These are phyloP conservation scores for Drosophila nebulosa DNA, from an alignment of 1,140 invertebrate genomes.

Conservation along the genomic window DNA sequence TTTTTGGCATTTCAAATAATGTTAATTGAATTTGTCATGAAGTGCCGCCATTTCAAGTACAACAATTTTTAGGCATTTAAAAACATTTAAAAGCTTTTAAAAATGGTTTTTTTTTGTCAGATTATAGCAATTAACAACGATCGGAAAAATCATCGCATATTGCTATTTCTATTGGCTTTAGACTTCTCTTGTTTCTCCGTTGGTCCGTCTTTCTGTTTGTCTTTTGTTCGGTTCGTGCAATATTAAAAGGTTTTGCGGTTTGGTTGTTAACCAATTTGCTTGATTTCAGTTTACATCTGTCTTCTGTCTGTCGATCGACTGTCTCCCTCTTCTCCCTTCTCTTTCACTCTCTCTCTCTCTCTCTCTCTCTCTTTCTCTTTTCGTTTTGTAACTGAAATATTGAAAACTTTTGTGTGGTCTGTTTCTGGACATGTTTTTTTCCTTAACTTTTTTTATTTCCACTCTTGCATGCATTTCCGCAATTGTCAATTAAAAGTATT, in stretches of 20 bases:
- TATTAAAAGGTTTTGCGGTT: slow-evolving; percentile 75
- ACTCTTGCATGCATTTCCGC: slow-evolving; percentile 63
- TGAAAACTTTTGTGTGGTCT: slow-evolving; percentile 67
- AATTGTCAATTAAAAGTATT: slow-evolving; percentile 79
- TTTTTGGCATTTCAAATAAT: no score
- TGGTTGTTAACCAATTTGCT: slow-evolving; percentile 72
- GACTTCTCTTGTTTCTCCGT: not conserved
- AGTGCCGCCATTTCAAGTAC: no score
- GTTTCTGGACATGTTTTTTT: slow-evolving; percentile 37
- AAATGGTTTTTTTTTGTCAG: not conserved
- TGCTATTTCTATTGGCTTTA: not conserved
- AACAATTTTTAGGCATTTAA: no score
- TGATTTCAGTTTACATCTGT: slow-evolving; percentile 47
- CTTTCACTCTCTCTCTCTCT: slow-evolving; percentile 9
- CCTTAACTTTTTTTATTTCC: slow-evolving; percentile 1
- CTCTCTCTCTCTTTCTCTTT: not conserved
- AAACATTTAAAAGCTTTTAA: not conserved
- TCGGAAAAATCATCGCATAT: not conserved
- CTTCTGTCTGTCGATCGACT: not conserved
- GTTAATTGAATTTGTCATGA: no score
- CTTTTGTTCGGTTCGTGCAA: slow-evolving; percentile 18
- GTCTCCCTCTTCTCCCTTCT: no score
- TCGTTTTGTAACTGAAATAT: slow-evolving; percentile 42
- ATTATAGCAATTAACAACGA: not conserved
- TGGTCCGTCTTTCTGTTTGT: not conserved